phyloP scores from a whole-genome alignment of 2,888 invertebrate genomes.

The Callyntrura guangdongensis region DNA sequence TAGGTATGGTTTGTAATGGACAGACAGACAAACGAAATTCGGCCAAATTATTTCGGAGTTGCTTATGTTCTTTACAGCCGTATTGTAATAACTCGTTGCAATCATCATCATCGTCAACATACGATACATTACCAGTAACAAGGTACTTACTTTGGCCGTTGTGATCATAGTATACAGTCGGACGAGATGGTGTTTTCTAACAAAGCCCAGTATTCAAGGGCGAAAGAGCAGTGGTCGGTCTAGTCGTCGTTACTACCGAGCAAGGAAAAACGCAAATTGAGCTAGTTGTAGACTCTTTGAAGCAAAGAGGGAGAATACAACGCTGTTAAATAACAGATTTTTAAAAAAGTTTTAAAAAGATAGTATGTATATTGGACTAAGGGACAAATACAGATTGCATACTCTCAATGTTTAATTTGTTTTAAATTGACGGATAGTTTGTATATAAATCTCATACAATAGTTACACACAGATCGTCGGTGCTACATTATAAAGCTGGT shows the following conservation, averaged over 20 bases:
- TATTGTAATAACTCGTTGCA: not conserved
- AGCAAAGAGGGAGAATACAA: not conserved
- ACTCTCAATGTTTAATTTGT: no score
- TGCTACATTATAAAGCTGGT: no score
- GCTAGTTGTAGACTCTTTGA: not conserved
- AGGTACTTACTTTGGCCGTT: conserved; percentile 16
- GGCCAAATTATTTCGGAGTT: not conserved
- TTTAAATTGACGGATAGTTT: no score
- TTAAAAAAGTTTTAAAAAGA: not conserved
- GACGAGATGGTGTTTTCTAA: conserved; percentile 28
- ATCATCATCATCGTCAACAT: not conserved
- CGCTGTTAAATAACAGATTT: not conserved
- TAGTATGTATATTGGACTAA: not conserved
- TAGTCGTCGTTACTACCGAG: not conserved
- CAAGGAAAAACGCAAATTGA: not conserved
- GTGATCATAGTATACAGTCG: not conserved
- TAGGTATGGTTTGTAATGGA: no score
- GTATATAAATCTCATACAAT: no score
- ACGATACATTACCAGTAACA: not conserved
- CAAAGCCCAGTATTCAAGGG: conserved; percentile 47
- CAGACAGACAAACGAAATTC: conserved; percentile 21
- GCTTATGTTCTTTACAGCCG: not conserved
- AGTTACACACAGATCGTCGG: no score
- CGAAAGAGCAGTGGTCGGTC: conserved; percentile 41
- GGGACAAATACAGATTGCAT: no score